phyloP scores from a whole-genome alignment of 2,888 invertebrate genomes.

The Stenchaetothrips biformis region DNA sequence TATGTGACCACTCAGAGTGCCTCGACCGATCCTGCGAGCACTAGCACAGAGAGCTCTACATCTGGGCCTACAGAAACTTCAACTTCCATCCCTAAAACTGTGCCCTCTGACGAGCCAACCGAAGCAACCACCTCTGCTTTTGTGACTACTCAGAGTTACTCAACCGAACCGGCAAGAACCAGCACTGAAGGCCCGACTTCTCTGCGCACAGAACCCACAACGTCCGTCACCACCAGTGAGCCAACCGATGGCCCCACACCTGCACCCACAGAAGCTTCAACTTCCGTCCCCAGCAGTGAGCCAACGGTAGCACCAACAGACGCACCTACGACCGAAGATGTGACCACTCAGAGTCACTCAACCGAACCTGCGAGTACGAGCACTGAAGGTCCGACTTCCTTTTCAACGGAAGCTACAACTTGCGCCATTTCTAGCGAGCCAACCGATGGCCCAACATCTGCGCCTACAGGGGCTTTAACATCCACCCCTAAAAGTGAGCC shows the following conservation, averaged over 20 bases:
- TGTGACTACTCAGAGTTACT: too few relatives aligned
- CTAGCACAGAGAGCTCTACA: background rate
- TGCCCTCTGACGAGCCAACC: too few relatives aligned
- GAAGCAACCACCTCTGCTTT: too few relatives aligned
- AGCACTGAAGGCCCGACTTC: background rate
- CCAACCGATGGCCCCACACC: background rate
- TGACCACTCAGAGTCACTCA: too few relatives aligned
- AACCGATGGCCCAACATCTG: background rate
- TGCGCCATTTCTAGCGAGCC: too few relatives aligned
- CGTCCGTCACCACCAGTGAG: background rate
- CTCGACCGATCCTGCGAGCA: background rate
- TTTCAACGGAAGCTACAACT: background rate
- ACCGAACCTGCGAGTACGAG: background rate
- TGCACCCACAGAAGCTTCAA: background rate
- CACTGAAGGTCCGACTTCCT: background rate
- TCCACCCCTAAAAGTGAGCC: background rate
- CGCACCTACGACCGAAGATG: too few relatives aligned
- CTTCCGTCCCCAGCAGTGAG: background rate
- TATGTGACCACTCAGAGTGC: background rate
- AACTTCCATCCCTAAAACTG: too few relatives aligned
- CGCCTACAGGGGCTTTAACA: background rate
- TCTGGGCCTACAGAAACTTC: background rate
- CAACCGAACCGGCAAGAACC: background rate
- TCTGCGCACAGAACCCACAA: background rate
- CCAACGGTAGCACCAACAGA: background rate